Conservation (phyloP, 2,888 invertebrate genomes). For the Villa cingulata region DNA sequence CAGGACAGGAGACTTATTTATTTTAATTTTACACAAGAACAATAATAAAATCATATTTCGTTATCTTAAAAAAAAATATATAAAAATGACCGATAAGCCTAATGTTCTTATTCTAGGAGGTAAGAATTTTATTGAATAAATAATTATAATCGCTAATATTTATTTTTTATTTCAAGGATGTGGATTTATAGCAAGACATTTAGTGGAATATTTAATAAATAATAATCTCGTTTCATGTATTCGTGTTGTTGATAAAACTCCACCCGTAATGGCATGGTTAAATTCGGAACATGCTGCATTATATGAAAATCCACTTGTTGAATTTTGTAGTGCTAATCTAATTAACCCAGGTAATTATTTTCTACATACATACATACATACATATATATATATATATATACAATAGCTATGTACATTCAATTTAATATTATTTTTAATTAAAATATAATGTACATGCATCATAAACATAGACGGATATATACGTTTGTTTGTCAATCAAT, state of each 20-base stretch:
- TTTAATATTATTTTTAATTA: no score
- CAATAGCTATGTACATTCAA: no score
- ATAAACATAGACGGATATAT: no score
- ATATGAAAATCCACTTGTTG: constrained; percentile 63
- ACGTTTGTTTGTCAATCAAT: no score
- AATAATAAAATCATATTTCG: no score
- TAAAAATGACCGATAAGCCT: constrained; percentile 26
- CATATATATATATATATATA: no score
- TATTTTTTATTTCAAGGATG: constrained; percentile 48
- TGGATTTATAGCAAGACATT: constrained; percentile 84
- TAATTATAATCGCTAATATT: neutral
- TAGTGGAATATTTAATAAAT: constrained; percentile 64
- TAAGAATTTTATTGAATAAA: constrained; percentile 15
- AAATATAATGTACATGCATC: no score
- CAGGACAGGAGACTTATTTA: no score
- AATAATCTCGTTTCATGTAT: constrained; percentile 62
- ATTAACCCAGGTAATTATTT: constrained; percentile 61
- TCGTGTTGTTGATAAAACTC: constrained; percentile 82
- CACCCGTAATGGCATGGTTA: constrained; percentile 84
- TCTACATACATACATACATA: no score
- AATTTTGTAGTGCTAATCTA: constrained; percentile 83
- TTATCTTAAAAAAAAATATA: no score
- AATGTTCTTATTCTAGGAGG: constrained; percentile 34
- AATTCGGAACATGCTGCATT: constrained; percentile 56
- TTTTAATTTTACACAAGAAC: no score